These are phyloP conservation scores for Criorhina ranunculi DNA, from an alignment of 2,888 invertebrate species.

Conservation along the genomic window DNA sequence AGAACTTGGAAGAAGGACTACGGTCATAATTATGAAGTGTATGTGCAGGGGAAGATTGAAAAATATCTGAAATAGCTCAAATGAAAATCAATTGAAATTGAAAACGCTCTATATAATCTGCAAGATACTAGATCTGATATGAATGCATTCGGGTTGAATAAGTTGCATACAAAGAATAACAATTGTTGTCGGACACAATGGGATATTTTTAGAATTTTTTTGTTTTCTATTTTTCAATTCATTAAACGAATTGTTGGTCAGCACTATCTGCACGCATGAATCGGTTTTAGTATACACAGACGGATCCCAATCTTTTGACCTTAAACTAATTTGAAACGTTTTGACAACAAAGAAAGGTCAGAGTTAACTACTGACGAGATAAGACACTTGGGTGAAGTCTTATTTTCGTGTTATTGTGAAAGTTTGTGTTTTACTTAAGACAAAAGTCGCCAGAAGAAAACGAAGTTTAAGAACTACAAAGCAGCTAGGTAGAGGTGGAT, in stretches of 20 bases:
- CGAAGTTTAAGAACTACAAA: no score
- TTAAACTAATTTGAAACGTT: neutral
- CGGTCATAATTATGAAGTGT: constrained; percentile 6
- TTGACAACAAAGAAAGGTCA: constrained; percentile 6
- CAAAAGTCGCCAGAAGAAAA: no score
- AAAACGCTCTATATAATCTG: neutral
- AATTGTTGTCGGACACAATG: neutral
- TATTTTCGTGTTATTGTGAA: no score
- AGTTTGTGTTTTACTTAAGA: no score
- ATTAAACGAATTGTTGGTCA: neutral
- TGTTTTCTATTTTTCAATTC: neutral
- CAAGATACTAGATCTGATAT: constrained; percentile 12
- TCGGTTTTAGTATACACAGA: neutral
- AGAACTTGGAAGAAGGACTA: neutral
- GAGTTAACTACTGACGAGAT: neutral
- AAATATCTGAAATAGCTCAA: constrained; percentile 44
- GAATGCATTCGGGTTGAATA: constrained; percentile 10
- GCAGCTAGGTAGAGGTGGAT: no score
- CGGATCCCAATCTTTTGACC: neutral
- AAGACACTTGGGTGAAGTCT: neutral
- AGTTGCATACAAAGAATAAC: neutral
- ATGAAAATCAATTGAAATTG: constrained; percentile 53
- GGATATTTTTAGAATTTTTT: neutral
- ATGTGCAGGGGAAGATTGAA: neutral
- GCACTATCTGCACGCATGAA: constrained; percentile 3